A percentile compares a stretch with the other conserved stretches of the same genome.
phyloP scores from a whole-genome alignment of 2,888 invertebrate species.

The Lasius platythorax region DNA sequence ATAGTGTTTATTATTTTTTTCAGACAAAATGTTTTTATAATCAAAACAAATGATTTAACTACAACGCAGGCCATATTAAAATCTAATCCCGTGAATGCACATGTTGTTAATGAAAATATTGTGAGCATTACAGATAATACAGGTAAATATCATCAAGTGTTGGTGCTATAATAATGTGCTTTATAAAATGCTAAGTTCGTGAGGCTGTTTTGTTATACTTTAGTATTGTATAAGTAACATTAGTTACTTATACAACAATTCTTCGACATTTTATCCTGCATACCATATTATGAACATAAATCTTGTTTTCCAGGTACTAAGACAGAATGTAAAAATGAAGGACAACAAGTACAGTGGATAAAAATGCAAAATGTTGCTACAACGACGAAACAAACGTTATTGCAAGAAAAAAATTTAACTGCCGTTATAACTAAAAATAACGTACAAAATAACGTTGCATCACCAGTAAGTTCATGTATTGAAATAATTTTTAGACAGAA shows the following conservation, averaged over 20 bases:
- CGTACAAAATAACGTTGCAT: conserved; percentile 73
- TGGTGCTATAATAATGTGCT: not conserved
- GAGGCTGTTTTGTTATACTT: not conserved
- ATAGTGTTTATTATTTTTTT: conserved; percentile 58
- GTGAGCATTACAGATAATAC: conserved; percentile 74
- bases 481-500: conserved; percentile 12
- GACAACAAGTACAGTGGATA: conserved; percentile 81
- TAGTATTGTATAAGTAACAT: not conserved
- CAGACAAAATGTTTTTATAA: conserved; percentile 83
- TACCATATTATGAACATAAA: not conserved
- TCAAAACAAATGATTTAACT: conserved; percentile 80
- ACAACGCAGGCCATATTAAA: conserved; percentile 71
- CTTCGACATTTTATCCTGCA: not conserved
- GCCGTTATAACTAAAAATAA: conserved; percentile 75
- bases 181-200: not conserved
- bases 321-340: conserved; percentile 71
- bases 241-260: not conserved
- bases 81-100: conserved; percentile 73
- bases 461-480: conserved; percentile 72
- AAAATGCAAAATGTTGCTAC: conserved; percentile 79
- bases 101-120: conserved; percentile 75
- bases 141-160: conserved; percentile 71
- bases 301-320: conserved; percentile 66
- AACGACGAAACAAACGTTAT: conserved; percentile 75
- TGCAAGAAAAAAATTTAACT: conserved; percentile 74